These are phyloP conservation scores for Aleiodes testaceus DNA, from an alignment of 2,888 invertebrate species.

Conservation along the genomic window DNA sequence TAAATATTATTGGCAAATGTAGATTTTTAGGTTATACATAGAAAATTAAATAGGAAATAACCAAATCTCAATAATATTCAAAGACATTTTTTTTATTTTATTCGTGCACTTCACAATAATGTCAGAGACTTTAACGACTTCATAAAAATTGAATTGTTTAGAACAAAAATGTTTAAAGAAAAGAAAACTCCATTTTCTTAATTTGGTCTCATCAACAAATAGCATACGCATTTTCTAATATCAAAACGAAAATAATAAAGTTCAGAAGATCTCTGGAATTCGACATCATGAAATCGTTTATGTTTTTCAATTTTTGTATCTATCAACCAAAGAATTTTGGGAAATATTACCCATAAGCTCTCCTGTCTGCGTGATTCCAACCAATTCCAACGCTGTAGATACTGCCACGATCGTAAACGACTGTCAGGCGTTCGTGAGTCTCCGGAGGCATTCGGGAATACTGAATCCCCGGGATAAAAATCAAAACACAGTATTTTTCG, in stretches of 20 bases:
- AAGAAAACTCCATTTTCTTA: too few relatives aligned
- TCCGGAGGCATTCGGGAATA: constrained; percentile 30
- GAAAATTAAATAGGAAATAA: not conserved
- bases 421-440: constrained; percentile 29
- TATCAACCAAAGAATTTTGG: constrained; percentile 68
- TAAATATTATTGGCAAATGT: constrained; percentile 4
- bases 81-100: too few relatives aligned
- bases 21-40: constrained; percentile 9
- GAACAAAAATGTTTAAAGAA: too few relatives aligned
- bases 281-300: constrained; percentile 38
- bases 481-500: not conserved
- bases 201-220: too few relatives aligned
- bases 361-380: constrained; percentile 60
- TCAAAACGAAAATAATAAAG: too few relatives aligned
- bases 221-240: too few relatives aligned
- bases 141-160: too few relatives aligned
- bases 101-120: too few relatives aligned
- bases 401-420: constrained; percentile 24
- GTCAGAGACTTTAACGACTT: too few relatives aligned
- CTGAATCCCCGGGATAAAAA: not conserved
- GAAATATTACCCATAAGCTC: constrained; percentile 72
- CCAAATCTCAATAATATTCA: too few relatives aligned
- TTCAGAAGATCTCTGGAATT: not conserved
- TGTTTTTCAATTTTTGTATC: constrained; percentile 53
- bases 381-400: constrained; percentile 49